A percentile compares a stretch with the other conserved stretches of the same genome.
Conservation (phyloP, 2,113 vertebrate species). For the Chunga burmeisteri region DNA sequence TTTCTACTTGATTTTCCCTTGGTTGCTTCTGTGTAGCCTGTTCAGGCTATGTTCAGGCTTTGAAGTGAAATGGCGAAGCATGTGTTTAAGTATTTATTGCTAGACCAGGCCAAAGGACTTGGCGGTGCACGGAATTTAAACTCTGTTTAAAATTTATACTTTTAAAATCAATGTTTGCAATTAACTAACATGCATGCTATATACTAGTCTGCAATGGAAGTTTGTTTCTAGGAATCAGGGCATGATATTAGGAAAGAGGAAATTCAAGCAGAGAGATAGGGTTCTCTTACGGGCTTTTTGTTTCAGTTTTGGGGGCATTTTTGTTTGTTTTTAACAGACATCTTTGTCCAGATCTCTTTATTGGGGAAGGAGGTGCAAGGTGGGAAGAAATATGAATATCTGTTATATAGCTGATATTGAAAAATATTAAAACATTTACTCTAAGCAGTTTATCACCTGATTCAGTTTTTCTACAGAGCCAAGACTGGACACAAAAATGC, state of each 20-base stretch:
- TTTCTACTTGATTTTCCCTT: neutral
- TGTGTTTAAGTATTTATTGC: neutral
- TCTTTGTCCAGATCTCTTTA: neutral
- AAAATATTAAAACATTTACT: neutral
- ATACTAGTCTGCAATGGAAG: neutral
- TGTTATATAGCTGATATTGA: neutral
- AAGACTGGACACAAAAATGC: neutral
- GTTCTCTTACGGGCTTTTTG: neutral
- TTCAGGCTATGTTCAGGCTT: neutral
- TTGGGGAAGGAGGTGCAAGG: accelerated
- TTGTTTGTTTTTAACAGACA: neutral
- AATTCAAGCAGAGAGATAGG: neutral
- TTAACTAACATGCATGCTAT: neutral
- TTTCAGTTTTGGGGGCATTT: neutral
- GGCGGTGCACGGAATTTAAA: neutral
- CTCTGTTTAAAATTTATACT: neutral
- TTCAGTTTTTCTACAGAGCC: neutral
- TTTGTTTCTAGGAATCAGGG: neutral
- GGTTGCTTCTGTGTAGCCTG: neutral
- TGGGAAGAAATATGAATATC: neutral
- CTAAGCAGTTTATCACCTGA: neutral
- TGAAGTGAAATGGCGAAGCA: neutral
- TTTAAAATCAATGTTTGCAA: neutral
- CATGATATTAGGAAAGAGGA: neutral
- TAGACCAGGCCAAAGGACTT: neutral